Base-by-base conservation (phyloP, 1,140 invertebrate genomes). In the Drosophila triauraria region DNA sequence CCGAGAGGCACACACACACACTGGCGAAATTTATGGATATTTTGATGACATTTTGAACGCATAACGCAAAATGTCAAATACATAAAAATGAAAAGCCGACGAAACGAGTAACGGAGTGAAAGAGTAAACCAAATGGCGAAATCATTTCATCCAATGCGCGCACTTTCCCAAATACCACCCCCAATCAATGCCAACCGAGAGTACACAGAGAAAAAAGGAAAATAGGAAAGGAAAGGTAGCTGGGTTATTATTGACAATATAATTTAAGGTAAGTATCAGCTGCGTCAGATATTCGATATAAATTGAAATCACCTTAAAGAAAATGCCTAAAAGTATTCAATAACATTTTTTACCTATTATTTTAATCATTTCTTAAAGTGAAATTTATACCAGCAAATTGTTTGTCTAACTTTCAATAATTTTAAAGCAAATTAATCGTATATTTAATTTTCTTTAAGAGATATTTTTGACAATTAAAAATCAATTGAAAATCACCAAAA, bases 21-120 rank as follows among this genome's bases (percentile, higher is more conserved):
- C 50, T 46, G 25, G 27, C 38, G 15, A 75, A 70, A 83, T 87
- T 62, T 83, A 80, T 88, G 84, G 77, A 88, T 75, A 88, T 83
- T 87, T 83, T 83, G 84, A 87, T 83, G 84, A 71, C 80, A 87
- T 72, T 83, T 80, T 78, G 61, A 87, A 65, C 80, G 77, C 76
- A 77, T 59, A 72, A 82, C 83, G 70, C 76, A 77, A 87, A 87
- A 87, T 87, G 84, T 87, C 84, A 88, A 87, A 87, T 80, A 84
- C 80, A 87, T 88, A 88, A 88, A 87, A 83, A 78, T 54, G 60
- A 69, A 78, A 72, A 72, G 69, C 69, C 62, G 56, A 32, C 35
- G 62, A 57, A 57, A 69, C 61, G 38, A 42, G 57, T 44, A 61
- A 67, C 61, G 56, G 42, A 72, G 61, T 76, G 75, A 77, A 85